Conservation (phyloP, 1,140 invertebrate genomes). For the Drosophila yakuba region DNA sequence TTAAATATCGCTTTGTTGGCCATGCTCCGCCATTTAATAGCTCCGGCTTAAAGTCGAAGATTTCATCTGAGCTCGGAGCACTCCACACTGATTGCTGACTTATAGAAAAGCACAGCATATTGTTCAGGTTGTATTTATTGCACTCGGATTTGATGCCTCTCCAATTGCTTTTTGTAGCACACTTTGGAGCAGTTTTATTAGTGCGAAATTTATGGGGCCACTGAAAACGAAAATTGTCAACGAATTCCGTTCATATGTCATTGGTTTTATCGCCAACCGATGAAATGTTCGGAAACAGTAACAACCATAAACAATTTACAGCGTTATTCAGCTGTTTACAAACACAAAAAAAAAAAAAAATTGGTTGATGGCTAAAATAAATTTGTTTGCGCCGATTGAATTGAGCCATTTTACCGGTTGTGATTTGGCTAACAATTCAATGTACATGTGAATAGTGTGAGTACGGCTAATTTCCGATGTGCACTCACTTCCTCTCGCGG, state of each 20-base stretch:
- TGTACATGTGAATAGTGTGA: slow-evolving; percentile 5
- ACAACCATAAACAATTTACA: slow-evolving; percentile 32
- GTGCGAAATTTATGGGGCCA: slow-evolving; percentile 33
- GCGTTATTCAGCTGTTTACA: slow-evolving; percentile 1
- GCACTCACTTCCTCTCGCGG: slow-evolving; percentile 10
- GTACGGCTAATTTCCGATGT: slow-evolving; percentile 34
- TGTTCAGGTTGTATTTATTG: slow-evolving; percentile 30
- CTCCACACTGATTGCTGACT: slow-evolving; percentile 3
- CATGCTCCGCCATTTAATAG: slow-evolving; percentile 48
- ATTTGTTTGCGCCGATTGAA: slow-evolving; percentile 29
- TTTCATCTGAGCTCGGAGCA: not conserved
- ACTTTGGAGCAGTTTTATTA: slow-evolving; percentile 44
- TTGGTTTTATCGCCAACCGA: slow-evolving; percentile 30
- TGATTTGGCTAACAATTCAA: slow-evolving; percentile 33
- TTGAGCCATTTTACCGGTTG: slow-evolving; percentile 16
- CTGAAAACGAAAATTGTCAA: slow-evolving; percentile 37
- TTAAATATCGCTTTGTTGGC: slow-evolving; percentile 77
- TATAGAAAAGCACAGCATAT: slow-evolving; percentile 6
- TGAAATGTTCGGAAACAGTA: slow-evolving; percentile 29
- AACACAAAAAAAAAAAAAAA: slow-evolving; percentile 9
- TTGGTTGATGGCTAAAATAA: slow-evolving; percentile 38
- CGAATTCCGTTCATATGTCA: slow-evolving; percentile 39
- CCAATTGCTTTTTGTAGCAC: slow-evolving; percentile 37
- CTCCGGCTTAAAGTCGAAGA: slow-evolving; percentile 22
- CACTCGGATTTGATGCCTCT: slow-evolving; percentile 33